Base-by-base conservation (phyloP, 2,113 vertebrate species). In the Scatophagus argus region DNA sequence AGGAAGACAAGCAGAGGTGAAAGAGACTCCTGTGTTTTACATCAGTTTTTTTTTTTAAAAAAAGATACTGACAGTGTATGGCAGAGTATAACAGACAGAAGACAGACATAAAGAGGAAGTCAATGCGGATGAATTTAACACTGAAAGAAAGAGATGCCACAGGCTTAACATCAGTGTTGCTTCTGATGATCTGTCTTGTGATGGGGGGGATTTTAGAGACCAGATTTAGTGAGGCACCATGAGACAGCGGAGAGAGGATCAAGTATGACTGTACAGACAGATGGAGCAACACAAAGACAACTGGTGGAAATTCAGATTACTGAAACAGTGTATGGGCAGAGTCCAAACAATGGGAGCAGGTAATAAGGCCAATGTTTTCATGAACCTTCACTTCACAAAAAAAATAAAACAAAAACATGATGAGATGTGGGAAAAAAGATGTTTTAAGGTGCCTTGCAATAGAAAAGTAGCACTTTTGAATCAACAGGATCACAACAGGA, bases 1-100 rank as follows among this genome's bases (percentile, higher is more conserved):
- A 89, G 92, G 89, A 89, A 13, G 90, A 94, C 55, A 38, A 54
- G 66, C 27, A 47, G 31, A 92, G 84, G 87, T 89, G 85, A 82
- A 92, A 92, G 92, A 93, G 92, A 90, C 86, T 78, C 82, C 89
- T 54, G 46, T 47, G 31, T 72, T 55, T 56, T 41, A 46, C 31
- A 89, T 88, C 89, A 86, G 87, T 25, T 44, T 23, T n/a, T n/a
- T n/a, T n/a, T n/a, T n/a, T n/a, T n/a, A n/a, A n/a, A 34, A 55
- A 79, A 27, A 8, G 19, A 62, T n/a, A 43, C 17, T 66, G 41
- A 65, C 29, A 46, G 36, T 25, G 39, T 25, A 17, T 2, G 12
- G 39, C 38, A 23, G 39, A 52, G 36, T 46, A 27, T 14, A 92
- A 94, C 88, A 38, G 32, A 91, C 34, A 56, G 73, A 44, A 89